Base-by-base conservation (phyloP, 2,797 vertebrate species). In the Acanthurus lineatus region DNA sequence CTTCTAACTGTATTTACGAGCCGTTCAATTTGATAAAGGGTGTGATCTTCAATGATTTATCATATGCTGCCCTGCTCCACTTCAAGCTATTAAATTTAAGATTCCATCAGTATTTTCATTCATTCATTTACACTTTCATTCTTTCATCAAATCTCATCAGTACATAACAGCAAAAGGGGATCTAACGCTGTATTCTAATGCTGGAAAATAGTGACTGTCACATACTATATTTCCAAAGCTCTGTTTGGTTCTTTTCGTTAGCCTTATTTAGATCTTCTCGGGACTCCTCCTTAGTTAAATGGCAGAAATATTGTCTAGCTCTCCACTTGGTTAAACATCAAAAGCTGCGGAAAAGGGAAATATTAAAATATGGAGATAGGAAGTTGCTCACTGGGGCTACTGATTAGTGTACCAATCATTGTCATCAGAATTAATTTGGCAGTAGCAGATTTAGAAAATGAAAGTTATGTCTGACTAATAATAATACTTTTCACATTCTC, bases 21-120 rank as follows among this genome's bases (percentile, higher is more conserved):
- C 86, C 90, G 84, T 91, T 92, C 85, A 90, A 93, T 93, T 90
- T 93, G 91, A 94, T 92, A 92, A 90, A 88, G 86, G 88, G 90
- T 92, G 90, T 73, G 91, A 91, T 87, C 81, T 79, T 86, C 70
- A 90, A 83, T 92, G 87, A 89, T 90, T 91, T 87, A 89, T 83
- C 67, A 77, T 77, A 76, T 49, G 86, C 66, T n/a, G 56, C 76
- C 62, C 59, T 25, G 77, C 80, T 85, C 47, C 69, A 81, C 83
- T 79, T 89, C 64, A 71, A 63, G 54, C 81, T 69, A 81, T 84
- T 83, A 78, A 57, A 85, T 90, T 77, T 40, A 49, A 58, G 74
- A 80, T 85, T 82, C 79, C 79, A 86, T 90, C 84, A 70, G 48
- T 77, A 42, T 86, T 86, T 85, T 81, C 69, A 86, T 78, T 82